phyloP scores from a whole-genome alignment of 2,113 vertebrate genomes.

The Crocuta crocuta region DNA sequence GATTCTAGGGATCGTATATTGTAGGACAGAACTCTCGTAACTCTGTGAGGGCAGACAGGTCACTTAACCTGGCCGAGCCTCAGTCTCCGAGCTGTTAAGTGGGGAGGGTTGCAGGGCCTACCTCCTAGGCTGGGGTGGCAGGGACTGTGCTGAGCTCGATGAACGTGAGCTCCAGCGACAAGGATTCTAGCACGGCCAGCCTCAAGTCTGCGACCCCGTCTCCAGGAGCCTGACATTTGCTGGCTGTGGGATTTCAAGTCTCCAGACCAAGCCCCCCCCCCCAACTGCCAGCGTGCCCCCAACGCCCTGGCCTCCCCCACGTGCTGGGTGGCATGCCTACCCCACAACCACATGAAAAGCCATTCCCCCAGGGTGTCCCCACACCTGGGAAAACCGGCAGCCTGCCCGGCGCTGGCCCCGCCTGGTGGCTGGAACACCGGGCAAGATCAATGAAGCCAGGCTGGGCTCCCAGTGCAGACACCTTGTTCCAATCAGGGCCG shows the following conservation, averaged over 20 bases:
- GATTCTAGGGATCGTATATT: not conserved
- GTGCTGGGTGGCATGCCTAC: constrained; percentile 79
- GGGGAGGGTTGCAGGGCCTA: not conserved
- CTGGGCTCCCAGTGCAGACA: constrained; percentile 33
- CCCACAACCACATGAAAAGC: constrained; percentile 79
- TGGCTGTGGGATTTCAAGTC: constrained; percentile 23
- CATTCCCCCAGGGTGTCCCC: constrained; percentile 76
- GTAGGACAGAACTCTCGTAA: not conserved
- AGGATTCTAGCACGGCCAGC: not conserved
- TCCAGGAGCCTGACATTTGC: not conserved
- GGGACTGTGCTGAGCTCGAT: not conserved
- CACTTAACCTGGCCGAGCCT: not conserved
- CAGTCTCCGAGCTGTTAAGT: not conserved
- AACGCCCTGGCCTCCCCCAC: constrained; percentile 48
- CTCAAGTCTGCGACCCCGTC: not conserved
- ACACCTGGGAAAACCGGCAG: constrained; percentile 78
- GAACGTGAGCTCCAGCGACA: rapidly evolving
- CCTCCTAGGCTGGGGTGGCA: too few relatives aligned
- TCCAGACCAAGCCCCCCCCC: not conserved
- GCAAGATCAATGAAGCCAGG: constrained; percentile 73
- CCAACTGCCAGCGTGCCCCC: constrained; percentile 31
- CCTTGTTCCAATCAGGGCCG: constrained; percentile 79
- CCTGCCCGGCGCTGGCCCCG: constrained; percentile 66
- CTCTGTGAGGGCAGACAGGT: not conserved
- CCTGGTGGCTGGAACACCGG: constrained; percentile 78